phyloP scores from a whole-genome alignment of 1,140 invertebrate genomes.

The Drosophila baimaii region DNA sequence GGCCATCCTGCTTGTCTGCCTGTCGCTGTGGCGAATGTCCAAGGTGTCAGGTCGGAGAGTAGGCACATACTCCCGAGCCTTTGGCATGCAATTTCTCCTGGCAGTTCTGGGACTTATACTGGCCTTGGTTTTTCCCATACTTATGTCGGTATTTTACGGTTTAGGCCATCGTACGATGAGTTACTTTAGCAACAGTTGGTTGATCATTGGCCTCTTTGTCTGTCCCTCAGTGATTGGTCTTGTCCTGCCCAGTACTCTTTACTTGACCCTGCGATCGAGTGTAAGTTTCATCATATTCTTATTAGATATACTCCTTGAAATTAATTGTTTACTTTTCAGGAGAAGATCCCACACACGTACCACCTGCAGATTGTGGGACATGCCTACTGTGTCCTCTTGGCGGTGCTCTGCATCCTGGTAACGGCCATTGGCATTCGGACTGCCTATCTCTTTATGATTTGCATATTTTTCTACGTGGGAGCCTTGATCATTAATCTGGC shows the following conservation, averaged over 20 bases:
- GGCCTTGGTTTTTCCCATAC: conserved; percentile 85
- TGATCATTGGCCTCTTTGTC: conserved; percentile 86
- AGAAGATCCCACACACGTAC: conserved; percentile 54
- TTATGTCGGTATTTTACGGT: conserved; percentile 85
- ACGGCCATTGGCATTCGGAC: conserved; percentile 58
- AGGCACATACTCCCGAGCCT: conserved; percentile 42
- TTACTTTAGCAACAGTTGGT: conserved; percentile 89
- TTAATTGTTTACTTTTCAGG: conserved; percentile 13
- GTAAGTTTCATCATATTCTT: conserved; percentile 81
- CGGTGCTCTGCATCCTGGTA: conserved; percentile 53
- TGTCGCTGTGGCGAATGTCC: conserved; percentile 65
- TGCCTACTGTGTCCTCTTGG: conserved; percentile 58
- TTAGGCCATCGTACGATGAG: conserved; percentile 86
- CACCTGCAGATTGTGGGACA: conserved; percentile 69
- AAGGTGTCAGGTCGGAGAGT: conserved; percentile 27
- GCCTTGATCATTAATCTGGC: conserved; percentile 66
- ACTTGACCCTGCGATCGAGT: conserved; percentile 83
- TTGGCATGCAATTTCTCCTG: conserved; percentile 60
- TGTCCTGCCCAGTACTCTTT: conserved; percentile 52
- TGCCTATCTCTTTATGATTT: conserved; percentile 68
- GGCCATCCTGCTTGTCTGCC: conserved; percentile 80
- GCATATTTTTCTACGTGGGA: conserved; percentile 67
- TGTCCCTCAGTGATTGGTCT: conserved; percentile 85
- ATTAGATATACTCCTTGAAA: background rate
- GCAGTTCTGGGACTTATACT: conserved; percentile 69